Evolutionary conservation across 2,888 invertebrate genomes (phyloP).

Genomic region (Cosmia pyralina): DNA sequence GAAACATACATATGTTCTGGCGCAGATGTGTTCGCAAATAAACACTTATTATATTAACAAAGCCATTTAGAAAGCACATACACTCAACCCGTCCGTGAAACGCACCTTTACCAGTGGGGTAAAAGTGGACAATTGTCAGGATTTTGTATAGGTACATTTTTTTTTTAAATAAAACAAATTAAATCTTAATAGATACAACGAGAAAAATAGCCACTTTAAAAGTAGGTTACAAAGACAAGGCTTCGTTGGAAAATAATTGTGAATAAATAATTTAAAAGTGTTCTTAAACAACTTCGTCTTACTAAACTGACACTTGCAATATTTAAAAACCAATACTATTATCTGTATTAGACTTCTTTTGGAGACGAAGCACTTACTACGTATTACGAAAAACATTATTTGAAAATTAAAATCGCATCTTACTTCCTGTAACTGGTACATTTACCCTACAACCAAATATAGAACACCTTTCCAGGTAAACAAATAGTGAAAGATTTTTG

Average conservation of each 20-base stretch:
- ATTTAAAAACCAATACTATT: too few species aligned
- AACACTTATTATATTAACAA: conserved; percentile 77
- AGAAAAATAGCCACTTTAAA: background rate
- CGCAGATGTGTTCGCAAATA: conserved; percentile 83
- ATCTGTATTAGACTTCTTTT: too few species aligned
- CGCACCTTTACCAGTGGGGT: conserved; percentile 80
- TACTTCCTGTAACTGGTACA: conserved; percentile 24
- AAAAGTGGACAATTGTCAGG: conserved; percentile 40
- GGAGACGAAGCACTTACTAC: too few species aligned
- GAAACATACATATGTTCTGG: conserved; percentile 65
- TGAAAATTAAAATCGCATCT: background rate
- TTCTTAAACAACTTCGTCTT: too few species aligned
- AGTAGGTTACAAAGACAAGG: background rate
- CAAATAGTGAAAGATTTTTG: conserved; percentile 80
- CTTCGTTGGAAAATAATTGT: background rate
- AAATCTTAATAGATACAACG: background rate
- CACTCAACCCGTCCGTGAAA: conserved; percentile 78
- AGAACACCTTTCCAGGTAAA: conserved; percentile 80
- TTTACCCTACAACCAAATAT: conserved; percentile 72
- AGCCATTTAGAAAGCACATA: conserved; percentile 63
- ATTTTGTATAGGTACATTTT: background rate
- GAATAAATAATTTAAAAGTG: background rate
- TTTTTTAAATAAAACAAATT: background rate
- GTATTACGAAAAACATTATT: background rate
- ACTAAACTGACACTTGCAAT: background rate